phyloP scores from a whole-genome alignment of 2,113 vertebrate genomes.

The Podilymbus podiceps region DNA sequence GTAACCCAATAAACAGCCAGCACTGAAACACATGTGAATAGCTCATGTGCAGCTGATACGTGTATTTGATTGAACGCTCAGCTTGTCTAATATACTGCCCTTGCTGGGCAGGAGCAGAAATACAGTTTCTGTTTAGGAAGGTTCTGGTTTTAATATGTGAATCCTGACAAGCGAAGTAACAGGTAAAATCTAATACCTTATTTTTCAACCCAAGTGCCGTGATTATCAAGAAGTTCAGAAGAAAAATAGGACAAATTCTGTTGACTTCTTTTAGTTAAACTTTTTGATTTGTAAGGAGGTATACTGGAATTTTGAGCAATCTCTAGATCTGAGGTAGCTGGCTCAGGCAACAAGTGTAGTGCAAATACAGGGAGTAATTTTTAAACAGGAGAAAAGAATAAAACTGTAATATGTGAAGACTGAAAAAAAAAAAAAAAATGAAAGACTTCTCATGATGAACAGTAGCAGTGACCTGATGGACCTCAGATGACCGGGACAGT shows the following conservation, averaged over 20 bases:
- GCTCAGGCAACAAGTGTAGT: neutral
- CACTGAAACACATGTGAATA: neutral
- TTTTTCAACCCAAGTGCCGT: neutral
- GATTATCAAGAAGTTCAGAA: neutral
- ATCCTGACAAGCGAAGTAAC: neutral
- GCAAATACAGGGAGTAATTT: neutral
- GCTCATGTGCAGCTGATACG: neutral
- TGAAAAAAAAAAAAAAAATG: neutral
- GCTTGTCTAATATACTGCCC: neutral
- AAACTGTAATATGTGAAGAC: neutral
- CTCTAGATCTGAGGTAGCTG: neutral
- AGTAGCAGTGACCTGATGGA: neutral
- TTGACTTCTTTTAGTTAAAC: neutral
- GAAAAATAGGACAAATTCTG: neutral
- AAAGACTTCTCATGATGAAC: neutral
- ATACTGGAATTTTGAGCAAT: neutral
- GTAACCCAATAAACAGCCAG: neutral
- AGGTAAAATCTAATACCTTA: neutral
- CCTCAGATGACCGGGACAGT: neutral
- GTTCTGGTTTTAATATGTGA: neutral
- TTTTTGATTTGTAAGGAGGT: neutral
- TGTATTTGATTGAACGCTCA: rapidly evolving
- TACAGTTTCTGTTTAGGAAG: neutral
- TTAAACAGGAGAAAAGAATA: neutral
- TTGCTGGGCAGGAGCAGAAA: neutral